A percentile compares a stretch with the other conserved stretches of the same genome.
Evolutionary conservation across 2,113 vertebrate species (phyloP).

Genomic region (Neodon shergylaensis): DNA sequence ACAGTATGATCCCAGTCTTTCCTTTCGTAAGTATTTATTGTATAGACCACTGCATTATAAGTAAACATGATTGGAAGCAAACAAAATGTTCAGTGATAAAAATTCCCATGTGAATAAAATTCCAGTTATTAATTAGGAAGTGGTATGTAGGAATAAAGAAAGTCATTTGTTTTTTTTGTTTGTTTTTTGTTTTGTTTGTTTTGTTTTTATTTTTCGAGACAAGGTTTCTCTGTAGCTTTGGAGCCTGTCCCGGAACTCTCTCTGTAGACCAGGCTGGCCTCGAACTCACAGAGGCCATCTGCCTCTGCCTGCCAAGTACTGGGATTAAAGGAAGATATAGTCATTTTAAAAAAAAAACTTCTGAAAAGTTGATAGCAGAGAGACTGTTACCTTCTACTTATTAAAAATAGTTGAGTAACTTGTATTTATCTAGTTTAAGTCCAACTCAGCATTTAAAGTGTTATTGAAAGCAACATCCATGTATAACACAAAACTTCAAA

Average conservation of each 20-base stretch:
- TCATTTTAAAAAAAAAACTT: neutral
- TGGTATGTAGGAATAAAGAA: neutral
- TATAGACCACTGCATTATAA: conserved; percentile 1
- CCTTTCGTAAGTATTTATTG: neutral
- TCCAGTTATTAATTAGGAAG: neutral
- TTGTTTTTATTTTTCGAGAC: no score
- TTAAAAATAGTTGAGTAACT: conserved; percentile 28
- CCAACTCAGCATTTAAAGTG: neutral
- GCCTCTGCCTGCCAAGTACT: no score
- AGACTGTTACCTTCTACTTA: conserved; percentile 20
- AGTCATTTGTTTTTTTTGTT: conserved; percentile 6
- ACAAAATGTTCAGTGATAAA: neutral
- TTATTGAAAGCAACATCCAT: conserved; percentile 20
- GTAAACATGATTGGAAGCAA: neutral
- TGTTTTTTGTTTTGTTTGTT: no score
- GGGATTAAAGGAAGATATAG: no score
- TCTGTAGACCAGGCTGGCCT: no score
- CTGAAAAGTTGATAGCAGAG: conserved; percentile 4
- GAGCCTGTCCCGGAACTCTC: no score
- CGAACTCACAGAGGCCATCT: no score
- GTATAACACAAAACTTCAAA: conserved; percentile 17
- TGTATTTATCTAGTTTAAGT: neutral
- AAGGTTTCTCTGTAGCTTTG: no score
- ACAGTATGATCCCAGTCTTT: neutral
- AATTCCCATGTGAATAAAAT: neutral